A percentile compares a stretch with the other conserved stretches of the same genome.
phyloP scores from a whole-genome alignment of 2,113 vertebrate genomes.

The Cyphomyrus plagiostoma region DNA sequence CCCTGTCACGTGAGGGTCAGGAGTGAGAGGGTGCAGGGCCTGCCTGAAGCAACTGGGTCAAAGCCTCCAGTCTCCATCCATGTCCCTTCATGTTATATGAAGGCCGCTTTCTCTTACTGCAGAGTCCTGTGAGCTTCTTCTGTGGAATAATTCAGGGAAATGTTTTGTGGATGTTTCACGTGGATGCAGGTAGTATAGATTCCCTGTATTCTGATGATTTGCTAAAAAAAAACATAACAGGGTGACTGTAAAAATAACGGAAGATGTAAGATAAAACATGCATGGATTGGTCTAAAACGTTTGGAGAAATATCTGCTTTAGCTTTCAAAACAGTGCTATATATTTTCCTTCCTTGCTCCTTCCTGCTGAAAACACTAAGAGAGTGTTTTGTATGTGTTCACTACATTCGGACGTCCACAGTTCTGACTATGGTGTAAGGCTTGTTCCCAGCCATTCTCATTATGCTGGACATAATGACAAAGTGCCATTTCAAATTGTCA shows the following conservation, averaged over 20 bases:
- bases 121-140: not conserved
- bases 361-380: not conserved
- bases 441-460: not conserved
- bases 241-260: not conserved
- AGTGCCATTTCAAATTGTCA: not conserved
- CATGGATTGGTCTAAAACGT: not conserved
- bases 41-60: not conserved
- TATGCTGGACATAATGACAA: not conserved
- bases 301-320: not conserved
- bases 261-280: not conserved
- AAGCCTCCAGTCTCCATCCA: not conserved
- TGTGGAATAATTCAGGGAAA: not conserved
- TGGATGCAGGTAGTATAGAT: not conserved
- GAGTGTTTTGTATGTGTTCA: not conserved
- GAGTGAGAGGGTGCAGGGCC: not conserved
- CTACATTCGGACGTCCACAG: not conserved
- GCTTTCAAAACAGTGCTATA: not conserved
- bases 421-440: not conserved
- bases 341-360: not conserved
- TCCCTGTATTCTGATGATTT: not conserved
- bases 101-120: not conserved
- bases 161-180: not conserved
- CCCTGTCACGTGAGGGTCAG: slow-evolving; percentile 10
- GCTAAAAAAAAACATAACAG: not conserved
- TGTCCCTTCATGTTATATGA: not conserved